Percentiles rank a stretch among this genome's conserved stretches.
Conservation (phyloP, 1,140 invertebrate species). For the Zeugodacus cucurbitae region DNA sequence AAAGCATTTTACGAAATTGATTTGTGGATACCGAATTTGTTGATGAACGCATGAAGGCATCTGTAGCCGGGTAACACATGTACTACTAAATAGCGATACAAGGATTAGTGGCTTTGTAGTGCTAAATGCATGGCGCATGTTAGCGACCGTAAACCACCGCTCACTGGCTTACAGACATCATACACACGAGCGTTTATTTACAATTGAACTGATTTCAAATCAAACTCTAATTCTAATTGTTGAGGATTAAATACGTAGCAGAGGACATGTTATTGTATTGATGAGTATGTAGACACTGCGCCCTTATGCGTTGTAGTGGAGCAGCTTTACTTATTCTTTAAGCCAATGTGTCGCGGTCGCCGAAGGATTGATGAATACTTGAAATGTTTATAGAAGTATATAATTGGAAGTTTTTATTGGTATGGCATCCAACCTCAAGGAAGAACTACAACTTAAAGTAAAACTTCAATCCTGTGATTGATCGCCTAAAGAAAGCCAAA, state of each 20-base stretch:
- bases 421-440: too few relatives aligned
- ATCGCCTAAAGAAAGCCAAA: too few relatives aligned
- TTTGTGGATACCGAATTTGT: not conserved
- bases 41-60: not conserved
- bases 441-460: too few relatives aligned
- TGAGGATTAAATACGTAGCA: not conserved
- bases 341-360: too few relatives aligned
- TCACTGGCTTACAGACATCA: not conserved
- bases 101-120: not conserved
- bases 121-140: not conserved
- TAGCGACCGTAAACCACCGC: not conserved
- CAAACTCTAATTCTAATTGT: not conserved
- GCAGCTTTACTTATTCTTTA: too few relatives aligned
- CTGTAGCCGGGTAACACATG: not conserved
- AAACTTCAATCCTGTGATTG: too few relatives aligned
- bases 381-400: too few relatives aligned
- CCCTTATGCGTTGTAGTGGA: not conserved
- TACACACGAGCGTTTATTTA: not conserved
- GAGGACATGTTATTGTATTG: not conserved
- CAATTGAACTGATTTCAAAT: not conserved
- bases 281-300: not conserved
- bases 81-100: not conserved
- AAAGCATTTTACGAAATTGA: constrained; percentile 18
- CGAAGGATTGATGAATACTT: too few relatives aligned
- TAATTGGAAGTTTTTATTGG: too few relatives aligned